phyloP scores from a whole-genome alignment of 2,113 vertebrate genomes.

The Fregata magnificens region DNA sequence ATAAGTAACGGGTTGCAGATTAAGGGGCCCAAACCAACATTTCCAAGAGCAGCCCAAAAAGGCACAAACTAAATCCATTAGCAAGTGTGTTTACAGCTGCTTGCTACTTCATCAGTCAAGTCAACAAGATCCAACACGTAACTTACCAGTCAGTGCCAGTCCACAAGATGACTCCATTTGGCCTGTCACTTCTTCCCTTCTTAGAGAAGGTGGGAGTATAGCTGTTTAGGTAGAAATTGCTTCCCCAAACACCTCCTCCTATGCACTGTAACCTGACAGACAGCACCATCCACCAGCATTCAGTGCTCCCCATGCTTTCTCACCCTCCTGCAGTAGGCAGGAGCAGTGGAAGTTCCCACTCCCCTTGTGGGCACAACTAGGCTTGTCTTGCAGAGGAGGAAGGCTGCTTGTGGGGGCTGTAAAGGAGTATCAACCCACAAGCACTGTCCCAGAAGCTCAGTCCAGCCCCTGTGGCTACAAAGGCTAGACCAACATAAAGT shows the following conservation, averaged over 20 bases:
- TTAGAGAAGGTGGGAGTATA: background rate
- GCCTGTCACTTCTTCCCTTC: background rate
- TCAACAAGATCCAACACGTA: background rate
- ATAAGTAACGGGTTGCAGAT: background rate
- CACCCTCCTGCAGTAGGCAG: background rate
- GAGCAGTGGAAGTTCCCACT: accelerated
- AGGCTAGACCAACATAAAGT: background rate
- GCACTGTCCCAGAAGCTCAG: background rate
- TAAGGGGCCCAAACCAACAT: background rate
- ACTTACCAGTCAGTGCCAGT: background rate
- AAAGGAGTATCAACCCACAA: background rate
- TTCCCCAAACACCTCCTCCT: background rate
- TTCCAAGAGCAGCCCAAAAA: background rate
- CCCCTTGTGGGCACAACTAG: background rate
- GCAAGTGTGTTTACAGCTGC: background rate
- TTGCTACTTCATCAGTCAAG: background rate
- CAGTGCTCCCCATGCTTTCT: background rate
- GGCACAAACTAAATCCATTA: background rate
- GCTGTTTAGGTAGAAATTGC: background rate
- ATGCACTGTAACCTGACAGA: background rate
- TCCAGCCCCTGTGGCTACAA: background rate
- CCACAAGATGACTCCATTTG: background rate
- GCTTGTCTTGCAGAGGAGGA: background rate
- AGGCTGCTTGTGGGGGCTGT: background rate
- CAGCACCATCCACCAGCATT: background rate